Base-by-base conservation (phyloP, 1,140 invertebrate species). In the Centruroides sculpturatus region DNA sequence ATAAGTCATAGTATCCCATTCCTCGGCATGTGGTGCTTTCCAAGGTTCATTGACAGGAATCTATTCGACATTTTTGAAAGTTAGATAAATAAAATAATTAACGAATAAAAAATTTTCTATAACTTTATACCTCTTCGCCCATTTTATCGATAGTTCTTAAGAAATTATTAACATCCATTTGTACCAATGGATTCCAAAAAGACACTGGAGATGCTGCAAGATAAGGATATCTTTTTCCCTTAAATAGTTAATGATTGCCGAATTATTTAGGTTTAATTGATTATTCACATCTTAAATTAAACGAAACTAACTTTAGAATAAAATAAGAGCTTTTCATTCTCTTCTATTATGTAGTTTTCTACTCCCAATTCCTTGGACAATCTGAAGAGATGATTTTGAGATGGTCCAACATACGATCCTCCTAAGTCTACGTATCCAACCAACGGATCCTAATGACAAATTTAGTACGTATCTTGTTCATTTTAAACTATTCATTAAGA, bases 1-100 rank as follows among this genome's bases (percentile, higher is more conserved):
- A 47, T 70, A 67, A 9, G 73, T 75, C 71, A 74, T 73, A 0
- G 58, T 67, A 56, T 76, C 74, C 74, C 74, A 75, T 63, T 73
- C 69, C 48, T 70, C 62, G 7, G 74, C 74, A 52, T 72, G 64
- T 4, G 73, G 70, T 3, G 73, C 71, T 41, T 69, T 67, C 74
- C 74, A 76, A 11, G 74, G 74, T 3, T 68, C 71, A 34, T 72
- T 67, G 4, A 66, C 12, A 5, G 74, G 73, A 50, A 76, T 71
- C 72, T 74, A 59, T 5, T 8, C 8, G 8, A 41, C 1, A 41
- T 6, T 41, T 23, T 23, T 2, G 23, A 23, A 23, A 2, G 23
- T 23, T 23, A 23, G 23, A 23, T 23, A 23, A 23, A 23, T 23
- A 23, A 23, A 23, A 23, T 23, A 23, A 23, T 2, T 23, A 23